A percentile compares a stretch with the other conserved stretches of the same genome.
These are phyloP conservation scores for Serilophus lunatus DNA, from an alignment of 2,113 vertebrate genomes.

Conservation along the genomic window DNA sequence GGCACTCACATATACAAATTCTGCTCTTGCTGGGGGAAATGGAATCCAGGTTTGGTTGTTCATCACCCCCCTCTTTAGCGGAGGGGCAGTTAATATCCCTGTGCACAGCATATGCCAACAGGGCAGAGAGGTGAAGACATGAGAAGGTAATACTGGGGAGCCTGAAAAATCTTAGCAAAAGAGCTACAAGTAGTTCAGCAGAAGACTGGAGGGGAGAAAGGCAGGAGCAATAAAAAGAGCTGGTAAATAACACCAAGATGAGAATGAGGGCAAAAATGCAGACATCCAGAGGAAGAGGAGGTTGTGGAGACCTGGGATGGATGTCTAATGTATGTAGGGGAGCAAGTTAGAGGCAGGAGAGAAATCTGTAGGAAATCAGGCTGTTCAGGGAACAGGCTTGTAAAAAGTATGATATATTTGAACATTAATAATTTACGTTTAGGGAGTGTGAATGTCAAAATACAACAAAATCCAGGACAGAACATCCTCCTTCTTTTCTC, in stretches of 20 bases:
- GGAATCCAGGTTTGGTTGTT: background rate
- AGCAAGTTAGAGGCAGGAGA: background rate
- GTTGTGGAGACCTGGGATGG: background rate
- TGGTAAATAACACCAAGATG: background rate
- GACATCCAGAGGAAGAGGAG: background rate
- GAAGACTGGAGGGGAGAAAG: background rate
- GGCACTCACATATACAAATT: background rate
- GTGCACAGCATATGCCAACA: accelerated
- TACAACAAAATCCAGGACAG: background rate
- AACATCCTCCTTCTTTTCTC: background rate
- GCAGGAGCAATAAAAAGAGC: background rate
- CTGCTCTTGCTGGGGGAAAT: background rate
- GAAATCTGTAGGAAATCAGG: background rate
- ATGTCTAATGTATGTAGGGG: background rate
- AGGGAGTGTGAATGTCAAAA: background rate
- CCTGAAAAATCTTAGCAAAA: background rate
- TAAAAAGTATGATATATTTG: background rate
- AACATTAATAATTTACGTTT: background rate
- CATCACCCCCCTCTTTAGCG: accelerated
- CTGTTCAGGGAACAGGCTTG: background rate
- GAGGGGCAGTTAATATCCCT: background rate
- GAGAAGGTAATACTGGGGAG: background rate
- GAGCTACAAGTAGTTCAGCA: background rate
- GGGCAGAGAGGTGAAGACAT: background rate
- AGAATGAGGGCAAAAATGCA: background rate